Evolutionary conservation across 1,140 invertebrate genomes (phyloP).

Genomic region (Drosophila punjabiensis): DNA sequence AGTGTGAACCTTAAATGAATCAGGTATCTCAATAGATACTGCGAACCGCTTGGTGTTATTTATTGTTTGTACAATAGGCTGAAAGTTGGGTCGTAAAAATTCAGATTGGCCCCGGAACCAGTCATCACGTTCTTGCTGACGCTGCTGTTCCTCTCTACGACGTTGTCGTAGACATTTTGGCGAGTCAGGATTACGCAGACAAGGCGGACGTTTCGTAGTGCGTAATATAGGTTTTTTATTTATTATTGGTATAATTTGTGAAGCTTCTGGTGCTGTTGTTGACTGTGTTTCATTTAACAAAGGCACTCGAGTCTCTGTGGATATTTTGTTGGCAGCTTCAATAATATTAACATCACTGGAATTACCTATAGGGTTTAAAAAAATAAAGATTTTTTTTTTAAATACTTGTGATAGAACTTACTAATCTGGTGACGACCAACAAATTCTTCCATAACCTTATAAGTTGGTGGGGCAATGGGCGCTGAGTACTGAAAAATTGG

Average conservation of each 20-base stretch:
- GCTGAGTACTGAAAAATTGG: conserved; percentile 74
- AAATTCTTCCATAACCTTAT: conserved; percentile 46
- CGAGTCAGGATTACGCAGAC: conserved; percentile 75
- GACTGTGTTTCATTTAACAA: conserved; percentile 61
- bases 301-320: conserved; percentile 72
- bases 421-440: conserved; percentile 60
- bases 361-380: conserved; percentile 44
- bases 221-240: conserved; percentile 38
- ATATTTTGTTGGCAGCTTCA: conserved; percentile 38
- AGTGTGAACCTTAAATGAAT: conserved; percentile 67
- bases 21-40: conserved; percentile 79
- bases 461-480: conserved; percentile 73
- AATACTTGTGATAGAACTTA: conserved; percentile 69
- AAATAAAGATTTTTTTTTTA: conserved; percentile 42
- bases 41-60: conserved; percentile 79
- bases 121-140: conserved; percentile 73
- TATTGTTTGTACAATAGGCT: conserved; percentile 74
- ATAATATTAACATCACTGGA: neutral
- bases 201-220: conserved; percentile 68
- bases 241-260: conserved; percentile 10
- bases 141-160: conserved; percentile 71
- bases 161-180: conserved; percentile 73
- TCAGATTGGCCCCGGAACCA: conserved; percentile 73
- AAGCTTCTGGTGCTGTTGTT: conserved; percentile 30
- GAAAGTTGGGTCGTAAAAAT: conserved; percentile 65